phyloP scores from a whole-genome alignment of 2,113 vertebrate species.

The Callochromis pleurospilus region DNA sequence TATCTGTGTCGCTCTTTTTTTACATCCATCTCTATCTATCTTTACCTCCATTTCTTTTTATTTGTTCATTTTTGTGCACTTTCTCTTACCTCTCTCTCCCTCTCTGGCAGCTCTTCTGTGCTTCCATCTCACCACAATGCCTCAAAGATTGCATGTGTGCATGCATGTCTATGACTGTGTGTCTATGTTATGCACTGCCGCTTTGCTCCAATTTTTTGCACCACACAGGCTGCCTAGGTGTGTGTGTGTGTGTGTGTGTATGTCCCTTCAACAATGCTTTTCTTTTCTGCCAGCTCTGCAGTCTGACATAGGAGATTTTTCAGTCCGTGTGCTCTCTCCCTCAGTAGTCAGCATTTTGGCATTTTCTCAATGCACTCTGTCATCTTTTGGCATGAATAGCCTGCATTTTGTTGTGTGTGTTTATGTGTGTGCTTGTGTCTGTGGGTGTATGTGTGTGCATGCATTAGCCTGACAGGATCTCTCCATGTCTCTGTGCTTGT shows the following conservation, averaged over 20 bases:
- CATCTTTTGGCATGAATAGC: slow-evolving; percentile 61
- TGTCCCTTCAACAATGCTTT: slow-evolving; percentile 51
- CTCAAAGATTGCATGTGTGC: slow-evolving; percentile 15
- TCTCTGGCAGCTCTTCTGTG: slow-evolving; percentile 33
- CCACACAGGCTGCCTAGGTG: slow-evolving; percentile 30
- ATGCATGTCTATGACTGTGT: neutral
- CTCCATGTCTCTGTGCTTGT: slow-evolving; percentile 23
- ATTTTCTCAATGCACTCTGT: slow-evolving; percentile 63
- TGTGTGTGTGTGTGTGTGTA: slow-evolving; percentile 16
- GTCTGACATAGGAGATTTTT: slow-evolving; percentile 65
- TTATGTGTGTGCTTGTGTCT: neutral
- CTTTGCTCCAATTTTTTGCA: slow-evolving; percentile 39
- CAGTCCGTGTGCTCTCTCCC: slow-evolving; percentile 44
- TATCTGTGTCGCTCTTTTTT: neutral
- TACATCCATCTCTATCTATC: neutral
- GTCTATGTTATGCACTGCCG: slow-evolving; percentile 20
- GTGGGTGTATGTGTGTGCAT: slow-evolving; percentile 25
- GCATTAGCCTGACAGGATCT: neutral
- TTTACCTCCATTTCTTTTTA: neutral
- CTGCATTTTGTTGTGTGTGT: slow-evolving; percentile 28
- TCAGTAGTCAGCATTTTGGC: slow-evolving; percentile 67
- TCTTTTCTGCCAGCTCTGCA: slow-evolving; percentile 62
- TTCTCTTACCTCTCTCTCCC: neutral
- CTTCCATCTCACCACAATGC: slow-evolving; percentile 29
- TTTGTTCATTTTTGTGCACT: neutral